phyloP scores from a whole-genome alignment of 2,888 invertebrate genomes.

The Callinectes sapidus region DNA sequence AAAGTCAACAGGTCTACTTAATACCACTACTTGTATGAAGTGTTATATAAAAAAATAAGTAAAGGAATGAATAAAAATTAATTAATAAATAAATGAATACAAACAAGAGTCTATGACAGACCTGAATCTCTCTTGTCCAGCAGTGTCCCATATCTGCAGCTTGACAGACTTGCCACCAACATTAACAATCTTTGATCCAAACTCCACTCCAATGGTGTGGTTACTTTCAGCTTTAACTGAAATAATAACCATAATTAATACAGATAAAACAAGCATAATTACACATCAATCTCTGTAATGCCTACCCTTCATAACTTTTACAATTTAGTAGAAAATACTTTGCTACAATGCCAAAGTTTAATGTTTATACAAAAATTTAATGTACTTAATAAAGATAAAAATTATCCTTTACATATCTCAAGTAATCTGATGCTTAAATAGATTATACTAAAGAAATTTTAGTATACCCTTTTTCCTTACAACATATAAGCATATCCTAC shows the following conservation, averaged over 20 bases:
- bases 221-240: constrained; percentile 88
- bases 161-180: constrained; percentile 89
- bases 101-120: constrained; percentile 71
- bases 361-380: not conserved
- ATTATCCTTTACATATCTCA: not conserved
- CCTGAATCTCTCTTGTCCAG: constrained; percentile 78
- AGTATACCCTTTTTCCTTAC: too few relatives aligned
- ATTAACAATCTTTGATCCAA: constrained; percentile 89
- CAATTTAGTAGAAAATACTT: not conserved
- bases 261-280: not conserved
- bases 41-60: not conserved
- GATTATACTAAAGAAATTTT: too few relatives aligned
- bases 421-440: too few relatives aligned
- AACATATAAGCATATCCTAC: too few relatives aligned
- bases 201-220: constrained; percentile 91
- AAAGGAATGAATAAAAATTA: too few relatives aligned
- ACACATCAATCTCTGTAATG: not conserved
- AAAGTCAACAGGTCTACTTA: not conserved
- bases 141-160: constrained; percentile 87
- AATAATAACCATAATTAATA: constrained; percentile 73
- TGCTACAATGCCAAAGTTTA: not conserved
- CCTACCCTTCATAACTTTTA: not conserved
- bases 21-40: not conserved
- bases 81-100: too few relatives aligned
- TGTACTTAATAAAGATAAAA: not conserved